Conservation (phyloP, 2,113 vertebrate genomes). For the Apistogramma diplotaenia region DNA sequence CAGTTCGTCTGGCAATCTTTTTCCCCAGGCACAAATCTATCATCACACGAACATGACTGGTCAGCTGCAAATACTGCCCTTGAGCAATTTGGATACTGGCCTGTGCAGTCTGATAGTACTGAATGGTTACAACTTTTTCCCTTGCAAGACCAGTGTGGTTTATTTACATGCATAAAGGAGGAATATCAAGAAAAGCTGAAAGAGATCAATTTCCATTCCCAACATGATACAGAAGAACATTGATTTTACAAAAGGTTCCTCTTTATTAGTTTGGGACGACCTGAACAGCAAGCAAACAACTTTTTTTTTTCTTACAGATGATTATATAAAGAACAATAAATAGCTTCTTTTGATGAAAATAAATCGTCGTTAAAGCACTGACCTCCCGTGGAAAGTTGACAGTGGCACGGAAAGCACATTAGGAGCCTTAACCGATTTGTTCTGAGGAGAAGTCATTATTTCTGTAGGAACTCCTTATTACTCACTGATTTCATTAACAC, state of each 20-base stretch:
- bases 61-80: neutral
- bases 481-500: conserved; percentile 74
- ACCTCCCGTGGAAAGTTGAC: conserved; percentile 58
- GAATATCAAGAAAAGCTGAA: conserved; percentile 9
- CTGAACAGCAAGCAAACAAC: conserved; percentile 69
- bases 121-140: neutral
- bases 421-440: conserved; percentile 34
- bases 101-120: neutral
- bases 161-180: conserved; percentile 41
- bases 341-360: conserved; percentile 71
- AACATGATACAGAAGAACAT: conserved; percentile 72
- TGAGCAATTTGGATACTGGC: neutral
- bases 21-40: neutral
- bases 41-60: neutral
- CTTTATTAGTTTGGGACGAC: conserved; percentile 77
- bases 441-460: conserved; percentile 38
- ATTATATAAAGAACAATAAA: conserved; percentile 80
- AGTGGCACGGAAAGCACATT: conserved; percentile 71
- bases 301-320: conserved; percentile 66
- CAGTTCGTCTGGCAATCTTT: neutral
- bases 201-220: conserved; percentile 11
- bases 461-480: conserved; percentile 51
- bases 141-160: conserved; percentile 23
- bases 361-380: conserved; percentile 54
- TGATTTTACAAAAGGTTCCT: conserved; percentile 79